Percentiles rank a stretch among this genome's conserved stretches.
phyloP scores from a whole-genome alignment of 2,113 vertebrate genomes.

The Syngnathus typhle region DNA sequence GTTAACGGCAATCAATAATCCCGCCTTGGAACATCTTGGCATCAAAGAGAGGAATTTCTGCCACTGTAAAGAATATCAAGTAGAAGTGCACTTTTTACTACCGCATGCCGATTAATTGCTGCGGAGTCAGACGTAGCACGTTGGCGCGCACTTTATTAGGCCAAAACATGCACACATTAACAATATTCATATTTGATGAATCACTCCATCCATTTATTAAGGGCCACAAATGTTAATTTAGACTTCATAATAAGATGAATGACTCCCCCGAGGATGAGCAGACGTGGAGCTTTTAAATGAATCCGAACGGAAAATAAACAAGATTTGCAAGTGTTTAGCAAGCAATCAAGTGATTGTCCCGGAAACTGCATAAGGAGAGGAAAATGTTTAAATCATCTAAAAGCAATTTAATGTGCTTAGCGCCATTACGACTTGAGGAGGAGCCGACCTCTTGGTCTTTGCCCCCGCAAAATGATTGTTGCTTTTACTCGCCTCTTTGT shows the following conservation, averaged over 20 bases:
- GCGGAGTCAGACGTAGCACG: constrained; percentile 16
- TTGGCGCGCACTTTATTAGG: constrained; percentile 20
- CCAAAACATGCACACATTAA: not conserved
- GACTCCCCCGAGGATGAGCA: constrained; percentile 10
- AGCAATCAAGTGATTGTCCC: constrained; percentile 46
- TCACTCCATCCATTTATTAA: constrained; percentile 15
- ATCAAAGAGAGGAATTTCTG: constrained; percentile 45
- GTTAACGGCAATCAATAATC: constrained; percentile 56
- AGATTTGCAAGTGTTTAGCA: constrained; percentile 42
- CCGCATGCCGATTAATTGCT: constrained; percentile 26
- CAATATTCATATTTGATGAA: constrained; percentile 9
- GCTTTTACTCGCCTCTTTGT: not conserved
- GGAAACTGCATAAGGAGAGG: constrained; percentile 41
- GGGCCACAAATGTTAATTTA: not conserved
- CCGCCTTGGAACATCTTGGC: constrained; percentile 23
- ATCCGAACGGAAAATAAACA: constrained; percentile 34
- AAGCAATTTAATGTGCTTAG: constrained; percentile 52
- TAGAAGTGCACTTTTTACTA: constrained; percentile 20
- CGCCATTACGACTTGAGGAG: constrained; percentile 27
- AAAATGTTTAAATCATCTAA: constrained; percentile 54
- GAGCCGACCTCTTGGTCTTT: constrained; percentile 11
- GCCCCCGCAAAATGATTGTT: not conserved
- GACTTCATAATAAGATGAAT: not conserved
- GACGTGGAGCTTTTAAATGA: constrained; percentile 13
- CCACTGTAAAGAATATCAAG: constrained; percentile 44